Conservation (phyloP, 2,888 invertebrate species). For the Parelbella ahira region DNA sequence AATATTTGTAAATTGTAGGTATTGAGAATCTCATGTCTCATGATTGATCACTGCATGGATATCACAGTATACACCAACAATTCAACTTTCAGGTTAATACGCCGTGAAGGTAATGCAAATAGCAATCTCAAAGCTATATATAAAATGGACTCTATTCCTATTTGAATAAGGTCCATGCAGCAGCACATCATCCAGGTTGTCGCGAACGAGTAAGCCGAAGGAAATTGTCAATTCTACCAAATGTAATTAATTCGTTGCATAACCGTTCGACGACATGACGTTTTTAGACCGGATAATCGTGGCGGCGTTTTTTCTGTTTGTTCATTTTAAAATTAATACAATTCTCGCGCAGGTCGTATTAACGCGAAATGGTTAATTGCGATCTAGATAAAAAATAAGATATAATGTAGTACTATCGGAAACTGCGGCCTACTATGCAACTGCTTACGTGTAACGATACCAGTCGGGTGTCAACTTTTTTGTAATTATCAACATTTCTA, state of each 20-base stretch:
- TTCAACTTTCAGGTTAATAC: conserved; percentile 37
- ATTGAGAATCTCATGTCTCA: no score
- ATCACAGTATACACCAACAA: conserved; percentile 27
- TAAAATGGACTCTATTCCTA: conserved; percentile 18
- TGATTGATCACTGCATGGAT: no score
- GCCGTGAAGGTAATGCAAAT: conserved; percentile 25
- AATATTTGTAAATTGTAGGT: no score
- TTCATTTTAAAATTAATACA: conserved; percentile 21
- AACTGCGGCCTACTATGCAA: conserved; percentile 21
- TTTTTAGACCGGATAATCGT: conserved; percentile 23
- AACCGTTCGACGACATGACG: conserved; percentile 23
- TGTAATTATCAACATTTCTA: conserved; percentile 19
- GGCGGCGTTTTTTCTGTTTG: conserved; percentile 9
- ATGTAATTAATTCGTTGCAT: conserved; percentile 24
- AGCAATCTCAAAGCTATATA: conserved; percentile 14
- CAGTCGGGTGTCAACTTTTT: conserved; percentile 14
- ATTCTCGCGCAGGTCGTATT: conserved; percentile 18
- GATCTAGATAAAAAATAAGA: conserved; percentile 21
- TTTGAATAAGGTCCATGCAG: conserved; percentile 16
- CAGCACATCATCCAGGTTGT: conserved; percentile 14
- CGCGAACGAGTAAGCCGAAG: conserved; percentile 18
- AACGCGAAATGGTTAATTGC: conserved; percentile 22
- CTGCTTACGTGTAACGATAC: not conserved
- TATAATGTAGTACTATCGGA: conserved; percentile 22
- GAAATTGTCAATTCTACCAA: conserved; percentile 24